Percentiles rank a stretch among this genome's conserved stretches.
phyloP scores from a whole-genome alignment of 2,797 vertebrate species.

The Euthynnus affinis region DNA sequence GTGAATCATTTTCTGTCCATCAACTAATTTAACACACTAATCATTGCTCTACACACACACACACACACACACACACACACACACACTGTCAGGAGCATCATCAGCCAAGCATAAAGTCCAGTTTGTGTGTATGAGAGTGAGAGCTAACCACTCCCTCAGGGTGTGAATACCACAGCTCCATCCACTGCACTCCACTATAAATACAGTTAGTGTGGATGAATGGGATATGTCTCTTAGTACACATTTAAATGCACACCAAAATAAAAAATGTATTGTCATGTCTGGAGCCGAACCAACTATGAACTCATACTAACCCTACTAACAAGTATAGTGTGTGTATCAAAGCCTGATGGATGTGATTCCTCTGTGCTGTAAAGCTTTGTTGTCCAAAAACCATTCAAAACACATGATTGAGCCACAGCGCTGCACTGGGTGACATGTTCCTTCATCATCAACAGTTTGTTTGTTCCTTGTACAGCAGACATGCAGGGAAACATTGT shows the following conservation, averaged over 20 bases:
- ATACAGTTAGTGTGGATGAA: not conserved
- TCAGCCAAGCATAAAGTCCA: conserved; percentile 44
- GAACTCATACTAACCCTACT: too few relatives aligned
- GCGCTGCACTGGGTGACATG: too few relatives aligned
- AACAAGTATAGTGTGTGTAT: too few relatives aligned
- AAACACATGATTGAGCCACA: too few relatives aligned
- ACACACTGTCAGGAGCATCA: conserved; percentile 46
- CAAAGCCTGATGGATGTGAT: too few relatives aligned
- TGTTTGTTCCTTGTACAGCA: too few relatives aligned
- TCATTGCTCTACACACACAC: not conserved
- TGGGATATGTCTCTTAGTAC: not conserved
- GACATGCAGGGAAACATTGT: too few relatives aligned
- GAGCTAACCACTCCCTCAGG: not conserved
- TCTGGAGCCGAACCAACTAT: too few relatives aligned
- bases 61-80: not conserved
- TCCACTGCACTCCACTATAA: not conserved
- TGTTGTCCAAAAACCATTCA: too few relatives aligned
- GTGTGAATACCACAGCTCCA: conserved; percentile 24
- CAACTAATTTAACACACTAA: not conserved
- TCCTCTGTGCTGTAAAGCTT: too few relatives aligned
- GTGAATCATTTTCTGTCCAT: not conserved
- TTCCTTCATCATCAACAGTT: too few relatives aligned
- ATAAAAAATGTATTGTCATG: too few relatives aligned
- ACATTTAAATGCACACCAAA: not conserved
- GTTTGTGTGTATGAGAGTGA: not conserved